These are phyloP conservation scores for Gracilinanus agilis DNA, from an alignment of 2,113 vertebrate genomes.

Conservation along the genomic window DNA sequence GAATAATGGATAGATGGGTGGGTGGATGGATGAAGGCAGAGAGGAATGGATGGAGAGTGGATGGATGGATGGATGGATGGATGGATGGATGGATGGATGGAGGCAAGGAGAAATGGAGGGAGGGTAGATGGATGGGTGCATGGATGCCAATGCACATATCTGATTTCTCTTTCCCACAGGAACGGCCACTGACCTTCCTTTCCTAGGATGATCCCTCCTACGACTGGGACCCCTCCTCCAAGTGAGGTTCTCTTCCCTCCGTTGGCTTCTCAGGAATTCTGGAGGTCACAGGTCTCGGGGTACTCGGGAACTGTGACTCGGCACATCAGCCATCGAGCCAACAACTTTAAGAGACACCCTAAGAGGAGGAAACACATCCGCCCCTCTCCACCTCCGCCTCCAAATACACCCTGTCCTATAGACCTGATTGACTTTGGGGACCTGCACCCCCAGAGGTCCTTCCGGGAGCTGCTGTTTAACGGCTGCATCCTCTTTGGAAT, in stretches of 20 bases:
- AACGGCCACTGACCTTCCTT: neutral
- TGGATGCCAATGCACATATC: neutral
- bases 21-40: neutral
- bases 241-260: constrained; percentile 88
- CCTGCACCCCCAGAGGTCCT: constrained; percentile 93
- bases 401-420: constrained; percentile 95
- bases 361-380: constrained; percentile 93
- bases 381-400: constrained; percentile 94
- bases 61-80: too few relatives aligned
- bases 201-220: constrained; percentile 87
- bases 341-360: constrained; percentile 98
- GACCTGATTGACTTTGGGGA: constrained; percentile 92
- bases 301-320: constrained; percentile 88
- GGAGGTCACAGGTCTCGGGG: constrained; percentile 89
- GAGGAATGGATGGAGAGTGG: neutral
- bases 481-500: constrained; percentile 97
- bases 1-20: neutral
- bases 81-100: neutral
- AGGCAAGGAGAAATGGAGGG: accelerated
- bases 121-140: neutral
- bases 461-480: constrained; percentile 94
- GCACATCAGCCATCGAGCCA: constrained; percentile 97
- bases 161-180: constrained; percentile 61
- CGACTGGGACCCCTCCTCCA: constrained; percentile 87
- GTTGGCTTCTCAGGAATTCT: constrained; percentile 88